Evolutionary conservation across 2,888 invertebrate genomes (phyloP).

Genomic region (Lasioglossum oenotherae): DNA sequence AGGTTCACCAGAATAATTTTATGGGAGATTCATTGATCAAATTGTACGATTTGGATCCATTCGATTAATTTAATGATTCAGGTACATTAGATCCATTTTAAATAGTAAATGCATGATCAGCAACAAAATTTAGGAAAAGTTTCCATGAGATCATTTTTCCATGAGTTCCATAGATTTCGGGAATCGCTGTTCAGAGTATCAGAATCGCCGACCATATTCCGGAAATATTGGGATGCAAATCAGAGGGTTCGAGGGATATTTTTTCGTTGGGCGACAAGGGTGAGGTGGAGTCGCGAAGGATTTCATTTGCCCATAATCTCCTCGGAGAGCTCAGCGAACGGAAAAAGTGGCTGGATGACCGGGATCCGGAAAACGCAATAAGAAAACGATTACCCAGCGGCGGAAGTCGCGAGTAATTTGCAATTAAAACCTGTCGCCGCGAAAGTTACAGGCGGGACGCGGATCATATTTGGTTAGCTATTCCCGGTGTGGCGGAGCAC

Average conservation of each 20-base stretch:
- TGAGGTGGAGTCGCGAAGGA: constrained; percentile 30
- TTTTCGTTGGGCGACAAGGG: not conserved
- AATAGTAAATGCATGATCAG: not conserved
- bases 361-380: constrained; percentile 25
- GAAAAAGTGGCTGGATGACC: constrained; percentile 10
- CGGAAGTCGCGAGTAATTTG: constrained; percentile 8
- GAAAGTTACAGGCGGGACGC: not conserved
- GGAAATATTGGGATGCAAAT: not conserved
- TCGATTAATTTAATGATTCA: not conserved
- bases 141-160: not conserved
- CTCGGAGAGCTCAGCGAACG: constrained; percentile 32
- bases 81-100: not conserved
- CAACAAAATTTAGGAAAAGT: not conserved
- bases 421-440: not conserved
- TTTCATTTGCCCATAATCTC: constrained; percentile 64
- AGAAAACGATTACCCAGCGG: constrained; percentile 51
- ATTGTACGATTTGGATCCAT: not conserved
- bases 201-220: too few relatives aligned
- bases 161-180: not conserved
- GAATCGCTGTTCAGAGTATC: not conserved
- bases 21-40: not conserved
- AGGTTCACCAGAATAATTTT: too few relatives aligned
- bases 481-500: not conserved
- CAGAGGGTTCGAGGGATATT: not conserved
- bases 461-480: constrained; percentile 8